A percentile compares a stretch with the other conserved stretches of the same genome.
These are phyloP conservation scores for Alentia gelatinosa DNA, from an alignment of 2,888 invertebrate species.

Conservation along the genomic window DNA sequence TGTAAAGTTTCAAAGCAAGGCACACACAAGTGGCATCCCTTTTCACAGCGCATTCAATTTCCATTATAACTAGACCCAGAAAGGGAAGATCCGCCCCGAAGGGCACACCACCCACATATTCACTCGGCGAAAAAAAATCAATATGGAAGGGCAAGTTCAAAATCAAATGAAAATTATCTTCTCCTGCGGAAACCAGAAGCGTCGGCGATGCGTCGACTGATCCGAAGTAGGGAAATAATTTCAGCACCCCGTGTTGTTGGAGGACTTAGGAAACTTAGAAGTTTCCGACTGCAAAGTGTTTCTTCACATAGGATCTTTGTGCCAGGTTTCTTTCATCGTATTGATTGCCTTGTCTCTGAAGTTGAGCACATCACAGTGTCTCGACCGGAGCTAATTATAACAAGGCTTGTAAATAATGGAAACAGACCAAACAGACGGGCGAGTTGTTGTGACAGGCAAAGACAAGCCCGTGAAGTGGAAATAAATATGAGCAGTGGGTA, in stretches of 20 bases:
- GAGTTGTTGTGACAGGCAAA: slow-evolving; percentile 18
- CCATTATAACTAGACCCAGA: background rate
- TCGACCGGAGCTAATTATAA: slow-evolving; percentile 8
- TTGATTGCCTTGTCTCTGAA: slow-evolving; percentile 30
- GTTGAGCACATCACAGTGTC: slow-evolving; percentile 20
- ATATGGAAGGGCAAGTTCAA: background rate
- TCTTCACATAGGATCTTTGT: slow-evolving; percentile 34
- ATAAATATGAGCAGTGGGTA: background rate
- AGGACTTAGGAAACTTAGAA: background rate
- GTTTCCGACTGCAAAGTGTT: slow-evolving; percentile 4
- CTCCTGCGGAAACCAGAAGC: background rate
- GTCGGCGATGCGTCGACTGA: background rate
- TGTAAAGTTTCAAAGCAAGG: background rate
- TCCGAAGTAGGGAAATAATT: background rate
- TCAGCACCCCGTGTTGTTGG: background rate
- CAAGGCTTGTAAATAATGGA: slow-evolving; percentile 36
- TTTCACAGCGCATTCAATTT: background rate
- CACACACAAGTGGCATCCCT: background rate
- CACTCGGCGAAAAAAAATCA: background rate
- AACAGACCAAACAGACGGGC: background rate
- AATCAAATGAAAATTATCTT: background rate
- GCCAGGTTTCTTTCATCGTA: slow-evolving; percentile 38
- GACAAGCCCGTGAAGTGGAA: background rate
- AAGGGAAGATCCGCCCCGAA: background rate
- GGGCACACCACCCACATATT: background rate